Conservation (phyloP, 2,113 vertebrate species). For the Ascaphus truei region DNA sequence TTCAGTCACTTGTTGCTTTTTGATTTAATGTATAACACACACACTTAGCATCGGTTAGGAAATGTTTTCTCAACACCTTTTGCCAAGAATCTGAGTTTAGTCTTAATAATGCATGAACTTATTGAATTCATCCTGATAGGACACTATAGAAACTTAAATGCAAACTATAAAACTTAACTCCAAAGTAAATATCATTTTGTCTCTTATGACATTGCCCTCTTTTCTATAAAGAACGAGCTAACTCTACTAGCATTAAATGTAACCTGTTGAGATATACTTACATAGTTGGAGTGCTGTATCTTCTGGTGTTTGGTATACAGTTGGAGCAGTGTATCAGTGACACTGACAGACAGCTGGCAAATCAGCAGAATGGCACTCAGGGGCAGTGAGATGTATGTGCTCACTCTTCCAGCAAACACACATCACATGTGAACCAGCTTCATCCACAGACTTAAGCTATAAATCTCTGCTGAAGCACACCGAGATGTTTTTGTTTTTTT, state of each 20-base stretch:
- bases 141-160: too few species aligned
- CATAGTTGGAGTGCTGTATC: not conserved
- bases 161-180: too few species aligned
- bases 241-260: too few species aligned
- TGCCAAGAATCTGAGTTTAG: too few species aligned
- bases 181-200: too few species aligned
- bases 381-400: not conserved
- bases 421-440: not conserved
- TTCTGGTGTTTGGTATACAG: not conserved
- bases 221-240: too few species aligned
- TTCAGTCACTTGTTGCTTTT: not conserved
- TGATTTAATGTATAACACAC: too few species aligned
- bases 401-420: not conserved
- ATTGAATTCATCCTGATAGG: too few species aligned
- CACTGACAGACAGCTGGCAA: not conserved
- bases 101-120: too few species aligned
- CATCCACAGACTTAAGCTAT: not conserved
- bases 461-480: not conserved
- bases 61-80: too few species aligned
- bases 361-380: not conserved
- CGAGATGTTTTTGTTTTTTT: not conserved
- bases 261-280: slow-evolving; percentile 21
- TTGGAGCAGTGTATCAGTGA: not conserved
- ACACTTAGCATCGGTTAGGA: too few species aligned
- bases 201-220: too few species aligned